Conservation (phyloP, 2,888 invertebrate species). For the Tachystola acroxantha region DNA sequence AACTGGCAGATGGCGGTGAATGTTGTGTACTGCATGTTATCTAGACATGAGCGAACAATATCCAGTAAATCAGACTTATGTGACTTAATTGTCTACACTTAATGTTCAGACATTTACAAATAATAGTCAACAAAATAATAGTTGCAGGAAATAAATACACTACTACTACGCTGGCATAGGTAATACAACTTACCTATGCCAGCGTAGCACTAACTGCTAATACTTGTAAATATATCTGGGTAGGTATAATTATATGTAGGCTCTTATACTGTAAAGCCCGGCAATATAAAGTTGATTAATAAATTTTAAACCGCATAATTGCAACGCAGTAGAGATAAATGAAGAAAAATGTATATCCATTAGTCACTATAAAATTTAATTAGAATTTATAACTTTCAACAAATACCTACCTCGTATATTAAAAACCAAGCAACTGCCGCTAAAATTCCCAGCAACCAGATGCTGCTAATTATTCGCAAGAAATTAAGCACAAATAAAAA, state of each 20-base stretch:
- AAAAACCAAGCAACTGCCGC: conserved; percentile 7
- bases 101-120: too few relatives aligned
- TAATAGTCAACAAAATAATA: too few relatives aligned
- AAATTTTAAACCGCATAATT: background rate
- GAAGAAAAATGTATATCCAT: background rate
- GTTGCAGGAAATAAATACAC: too few relatives aligned
- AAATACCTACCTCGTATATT: conserved; percentile 6
- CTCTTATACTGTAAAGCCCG: background rate
- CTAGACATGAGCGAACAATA: too few relatives aligned
- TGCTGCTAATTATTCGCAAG: conserved; percentile 24
- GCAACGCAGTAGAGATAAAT: background rate
- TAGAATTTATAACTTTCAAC: conserved; percentile 11
- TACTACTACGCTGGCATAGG: too few relatives aligned
- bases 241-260: too few relatives aligned
- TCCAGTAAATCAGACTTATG: background rate
- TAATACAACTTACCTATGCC: too few relatives aligned
- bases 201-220: too few relatives aligned
- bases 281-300: background rate
- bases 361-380: conserved; percentile 5
- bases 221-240: too few relatives aligned
- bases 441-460: conserved; percentile 18
- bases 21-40: too few relatives aligned
- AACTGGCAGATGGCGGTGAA: conserved; percentile 13
- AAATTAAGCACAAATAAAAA: conserved; percentile 25
- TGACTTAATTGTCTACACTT: background rate